Conservation (phyloP, 2,888 invertebrate species). For the Mactromeris polynyma region DNA sequence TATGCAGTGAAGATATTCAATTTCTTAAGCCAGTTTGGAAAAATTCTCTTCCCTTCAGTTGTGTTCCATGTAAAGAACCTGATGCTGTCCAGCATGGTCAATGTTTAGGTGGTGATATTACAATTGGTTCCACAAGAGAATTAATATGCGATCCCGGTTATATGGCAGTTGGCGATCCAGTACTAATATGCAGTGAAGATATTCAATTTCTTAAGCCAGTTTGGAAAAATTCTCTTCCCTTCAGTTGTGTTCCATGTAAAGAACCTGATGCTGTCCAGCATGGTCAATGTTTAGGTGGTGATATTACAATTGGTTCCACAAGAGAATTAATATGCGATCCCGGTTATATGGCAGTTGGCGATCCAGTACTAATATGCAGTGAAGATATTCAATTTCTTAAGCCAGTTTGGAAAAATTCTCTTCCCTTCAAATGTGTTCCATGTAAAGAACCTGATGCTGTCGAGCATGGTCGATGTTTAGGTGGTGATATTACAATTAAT, state of each 20-base stretch:
- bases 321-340: conserved; percentile 41
- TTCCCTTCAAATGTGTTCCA: conserved; percentile 49
- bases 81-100: conserved; percentile 41
- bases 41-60: conserved; percentile 32
- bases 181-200: conserved; percentile 43
- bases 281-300: conserved; percentile 48
- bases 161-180: conserved; percentile 36
- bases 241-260: conserved; percentile 54
- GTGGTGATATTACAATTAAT: conserved; percentile 42
- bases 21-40: conserved; percentile 44
- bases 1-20: conserved; percentile 34
- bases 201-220: conserved; percentile 35
- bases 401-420: conserved; percentile 16
- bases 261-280: conserved; percentile 30
- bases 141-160: conserved; percentile 57
- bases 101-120: conserved; percentile 46
- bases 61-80: conserved; percentile 47
- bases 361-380: conserved; percentile 29
- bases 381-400: not conserved
- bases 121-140: conserved; percentile 38
- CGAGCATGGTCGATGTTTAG: conserved; percentile 45
- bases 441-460: conserved; percentile 48
- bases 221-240: conserved; percentile 45
- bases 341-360: conserved; percentile 45
- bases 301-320: conserved; percentile 41